These are phyloP conservation scores for Hippasteria phrygiana DNA, from an alignment of 53 echinoderm and acorn worm genomes.

Conservation along the genomic window DNA sequence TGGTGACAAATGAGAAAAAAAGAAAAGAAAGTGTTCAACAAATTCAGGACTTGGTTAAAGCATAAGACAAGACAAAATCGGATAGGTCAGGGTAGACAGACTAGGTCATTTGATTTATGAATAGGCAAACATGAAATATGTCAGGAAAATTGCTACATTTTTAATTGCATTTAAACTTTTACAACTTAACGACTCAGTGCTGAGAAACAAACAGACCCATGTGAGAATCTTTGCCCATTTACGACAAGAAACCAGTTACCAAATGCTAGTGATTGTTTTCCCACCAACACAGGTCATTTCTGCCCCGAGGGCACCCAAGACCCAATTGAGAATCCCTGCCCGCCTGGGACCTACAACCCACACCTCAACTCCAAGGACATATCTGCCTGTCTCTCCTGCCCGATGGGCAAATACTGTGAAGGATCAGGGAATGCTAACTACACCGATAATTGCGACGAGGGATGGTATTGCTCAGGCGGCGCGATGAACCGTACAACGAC, in stretches of 20 bases:
- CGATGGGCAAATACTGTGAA: conserved; percentile 91
- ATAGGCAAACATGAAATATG: too few relatives aligned
- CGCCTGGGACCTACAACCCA: conserved; percentile 93
- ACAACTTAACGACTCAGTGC: too few relatives aligned
- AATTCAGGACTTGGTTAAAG: too few relatives aligned
- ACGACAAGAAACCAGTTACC: neutral
- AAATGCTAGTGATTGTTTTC: neutral
- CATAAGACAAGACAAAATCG: too few relatives aligned
- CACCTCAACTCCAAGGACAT: conserved; percentile 73
- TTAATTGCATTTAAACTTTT: too few relatives aligned
- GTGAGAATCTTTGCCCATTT: neutral
- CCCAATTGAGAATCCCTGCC: conserved; percentile 91
- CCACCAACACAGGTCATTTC: conserved; percentile 76
- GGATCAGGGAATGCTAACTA: conserved; percentile 96
- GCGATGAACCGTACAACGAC: conserved; percentile 83
- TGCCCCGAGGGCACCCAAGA: conserved; percentile 93
- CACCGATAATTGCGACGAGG: conserved; percentile 92
- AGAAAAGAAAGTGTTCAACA: too few relatives aligned
- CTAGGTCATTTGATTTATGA: too few relatives aligned
- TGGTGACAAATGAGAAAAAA: too few relatives aligned
- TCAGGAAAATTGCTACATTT: too few relatives aligned
- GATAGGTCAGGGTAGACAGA: too few relatives aligned
- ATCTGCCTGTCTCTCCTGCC: conserved; percentile 85
- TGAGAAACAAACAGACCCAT: neutral
- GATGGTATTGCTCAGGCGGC: conserved; percentile 93